phyloP scores from a whole-genome alignment of 2,113 vertebrate species.

The Passer montanus region DNA sequence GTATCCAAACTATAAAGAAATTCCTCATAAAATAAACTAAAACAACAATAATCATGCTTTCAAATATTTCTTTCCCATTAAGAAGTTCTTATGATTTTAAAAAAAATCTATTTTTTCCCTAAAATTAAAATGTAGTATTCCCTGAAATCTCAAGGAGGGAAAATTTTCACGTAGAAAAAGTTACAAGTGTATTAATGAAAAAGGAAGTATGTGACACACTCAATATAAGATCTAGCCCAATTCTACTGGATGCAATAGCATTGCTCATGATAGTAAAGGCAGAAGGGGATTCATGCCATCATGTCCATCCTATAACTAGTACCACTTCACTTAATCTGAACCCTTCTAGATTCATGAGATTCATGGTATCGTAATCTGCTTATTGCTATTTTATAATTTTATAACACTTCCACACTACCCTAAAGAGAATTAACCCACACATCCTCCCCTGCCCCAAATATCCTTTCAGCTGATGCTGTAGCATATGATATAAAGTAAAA shows the following conservation, averaged over 20 bases:
- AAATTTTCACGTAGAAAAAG: background rate
- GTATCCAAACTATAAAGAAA: background rate
- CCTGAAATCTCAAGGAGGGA: background rate
- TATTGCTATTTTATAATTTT: background rate
- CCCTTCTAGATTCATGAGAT: background rate
- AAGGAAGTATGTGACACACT: background rate
- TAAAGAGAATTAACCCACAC: background rate
- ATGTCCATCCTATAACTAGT: background rate
- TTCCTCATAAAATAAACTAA: background rate
- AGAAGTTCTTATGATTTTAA: background rate
- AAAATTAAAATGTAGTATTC: background rate
- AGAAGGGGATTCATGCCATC: background rate
- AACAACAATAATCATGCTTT: background rate
- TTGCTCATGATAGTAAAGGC: background rate
- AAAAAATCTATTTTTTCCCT: background rate
- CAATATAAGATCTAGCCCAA: background rate
- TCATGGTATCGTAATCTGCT: background rate
- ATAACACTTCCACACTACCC: background rate
- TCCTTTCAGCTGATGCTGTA: background rate
- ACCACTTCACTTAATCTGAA: background rate
- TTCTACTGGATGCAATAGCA: background rate
- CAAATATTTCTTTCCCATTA: background rate
- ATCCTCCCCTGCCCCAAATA: rapidly evolving
- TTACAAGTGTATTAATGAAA: background rate
- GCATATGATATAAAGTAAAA: background rate